phyloP scores from a whole-genome alignment of 2,113 vertebrate genomes.

The Calonectris borealis region DNA sequence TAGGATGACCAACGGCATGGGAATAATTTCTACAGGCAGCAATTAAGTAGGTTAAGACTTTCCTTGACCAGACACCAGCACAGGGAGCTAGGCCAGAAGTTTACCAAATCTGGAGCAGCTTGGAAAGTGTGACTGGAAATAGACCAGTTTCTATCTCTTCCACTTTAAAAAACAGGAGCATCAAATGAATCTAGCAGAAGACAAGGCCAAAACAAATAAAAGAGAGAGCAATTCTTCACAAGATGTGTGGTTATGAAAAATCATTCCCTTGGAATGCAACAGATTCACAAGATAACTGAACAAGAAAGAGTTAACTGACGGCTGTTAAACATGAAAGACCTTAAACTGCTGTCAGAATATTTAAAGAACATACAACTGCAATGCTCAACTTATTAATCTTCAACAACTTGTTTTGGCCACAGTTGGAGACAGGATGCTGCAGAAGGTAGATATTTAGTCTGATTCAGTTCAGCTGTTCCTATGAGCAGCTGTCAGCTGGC shows the following conservation, averaged over 20 bases:
- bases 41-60: not conserved
- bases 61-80: not conserved
- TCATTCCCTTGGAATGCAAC: not conserved
- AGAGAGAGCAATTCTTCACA: not conserved
- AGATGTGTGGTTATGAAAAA: not conserved
- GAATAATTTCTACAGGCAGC: not conserved
- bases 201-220: not conserved
- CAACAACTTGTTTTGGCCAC: not conserved
- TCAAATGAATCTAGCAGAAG: not conserved
- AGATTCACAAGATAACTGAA: not conserved
- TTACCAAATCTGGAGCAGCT: not conserved
- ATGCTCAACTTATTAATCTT: not conserved
- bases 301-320: not conserved
- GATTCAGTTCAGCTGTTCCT: not conserved
- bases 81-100: not conserved
- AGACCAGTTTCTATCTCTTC: not conserved
- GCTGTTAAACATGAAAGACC: not conserved
- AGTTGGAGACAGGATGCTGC: not conserved
- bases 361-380: not conserved
- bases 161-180: not conserved
- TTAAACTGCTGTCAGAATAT: not conserved
- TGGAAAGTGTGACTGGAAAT: not conserved
- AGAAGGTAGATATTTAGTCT: not conserved
- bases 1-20: not conserved
- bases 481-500: not conserved